phyloP scores from a whole-genome alignment of 2,113 vertebrate species.

The Anhinga rufa region DNA sequence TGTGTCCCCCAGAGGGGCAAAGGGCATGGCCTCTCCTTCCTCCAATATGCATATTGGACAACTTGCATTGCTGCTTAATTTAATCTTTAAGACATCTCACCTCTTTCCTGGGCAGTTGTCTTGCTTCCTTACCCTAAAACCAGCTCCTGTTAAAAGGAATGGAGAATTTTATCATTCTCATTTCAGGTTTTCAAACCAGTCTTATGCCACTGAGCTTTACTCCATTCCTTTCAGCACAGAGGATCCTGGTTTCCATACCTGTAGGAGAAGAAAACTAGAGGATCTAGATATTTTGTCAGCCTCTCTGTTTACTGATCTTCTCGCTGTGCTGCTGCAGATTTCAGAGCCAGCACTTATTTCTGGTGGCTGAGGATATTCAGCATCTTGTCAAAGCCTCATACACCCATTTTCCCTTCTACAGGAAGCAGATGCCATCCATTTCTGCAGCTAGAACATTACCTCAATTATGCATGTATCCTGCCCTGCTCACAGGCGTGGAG shows the following conservation, averaged over 20 bases:
- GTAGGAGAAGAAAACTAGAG: not conserved
- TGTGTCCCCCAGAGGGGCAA: not conserved
- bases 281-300: not conserved
- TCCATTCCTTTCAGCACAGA: not conserved
- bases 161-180: not conserved
- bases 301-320: not conserved
- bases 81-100: not conserved
- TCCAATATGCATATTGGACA: not conserved
- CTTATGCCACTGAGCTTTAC: not conserved
- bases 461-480: accelerated
- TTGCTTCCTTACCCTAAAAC: not conserved
- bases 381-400: not conserved
- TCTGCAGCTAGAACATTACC: not conserved
- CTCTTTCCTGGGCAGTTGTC: not conserved
- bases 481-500: not conserved
- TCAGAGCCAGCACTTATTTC: not conserved
- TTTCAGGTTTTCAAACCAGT: not conserved
- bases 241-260: not conserved
- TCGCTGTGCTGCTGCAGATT: not conserved
- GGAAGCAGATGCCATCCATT: not conserved
- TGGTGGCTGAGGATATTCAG: not conserved
- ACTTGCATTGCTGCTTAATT: not conserved
- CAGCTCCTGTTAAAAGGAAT: not conserved
- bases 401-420: not conserved
- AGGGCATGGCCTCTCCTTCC: not conserved